Conservation (phyloP, 1,140 invertebrate species). For the Drosophila pruinosa region DNA sequence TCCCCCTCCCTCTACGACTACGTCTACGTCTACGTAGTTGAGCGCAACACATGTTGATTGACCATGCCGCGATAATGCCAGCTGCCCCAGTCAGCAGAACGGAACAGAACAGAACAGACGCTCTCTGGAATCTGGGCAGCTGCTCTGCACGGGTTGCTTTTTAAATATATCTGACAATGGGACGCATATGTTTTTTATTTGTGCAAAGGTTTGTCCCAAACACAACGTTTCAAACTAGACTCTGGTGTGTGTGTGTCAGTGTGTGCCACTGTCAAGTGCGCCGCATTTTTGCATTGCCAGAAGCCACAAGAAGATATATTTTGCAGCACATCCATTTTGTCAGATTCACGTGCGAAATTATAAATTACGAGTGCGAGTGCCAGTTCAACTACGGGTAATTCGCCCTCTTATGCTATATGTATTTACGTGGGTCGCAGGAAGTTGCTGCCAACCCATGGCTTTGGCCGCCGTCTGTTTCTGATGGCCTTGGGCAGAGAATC, state of each 20-base stretch:
- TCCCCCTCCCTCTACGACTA: background rate
- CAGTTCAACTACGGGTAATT: no score
- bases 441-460: conserved; percentile 56
- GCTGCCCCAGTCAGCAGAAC: conserved; percentile 48
- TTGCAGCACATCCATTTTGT: conserved; percentile 56
- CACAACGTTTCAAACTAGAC: conserved; percentile 46
- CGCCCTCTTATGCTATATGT: no score
- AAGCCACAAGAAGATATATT: conserved; percentile 7
- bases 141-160: conserved; percentile 9
- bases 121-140: conserved; percentile 38
- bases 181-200: conserved; percentile 74
- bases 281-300: conserved; percentile 34
- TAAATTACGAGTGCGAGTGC: conserved; percentile 54
- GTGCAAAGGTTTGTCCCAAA: conserved; percentile 49
- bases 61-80: conserved; percentile 48
- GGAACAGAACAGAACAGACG: background rate
- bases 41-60: conserved; percentile 73
- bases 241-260: background rate
- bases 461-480: conserved; percentile 72
- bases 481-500: conserved; percentile 60
- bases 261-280: conserved; percentile 48
- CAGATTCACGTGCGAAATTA: conserved; percentile 79
- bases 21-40: no score
- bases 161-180: conserved; percentile 21
- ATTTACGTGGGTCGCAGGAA: conserved; percentile 21